Base-by-base conservation (phyloP, 2,113 vertebrate genomes). In the Eulacestoma nigropectus region DNA sequence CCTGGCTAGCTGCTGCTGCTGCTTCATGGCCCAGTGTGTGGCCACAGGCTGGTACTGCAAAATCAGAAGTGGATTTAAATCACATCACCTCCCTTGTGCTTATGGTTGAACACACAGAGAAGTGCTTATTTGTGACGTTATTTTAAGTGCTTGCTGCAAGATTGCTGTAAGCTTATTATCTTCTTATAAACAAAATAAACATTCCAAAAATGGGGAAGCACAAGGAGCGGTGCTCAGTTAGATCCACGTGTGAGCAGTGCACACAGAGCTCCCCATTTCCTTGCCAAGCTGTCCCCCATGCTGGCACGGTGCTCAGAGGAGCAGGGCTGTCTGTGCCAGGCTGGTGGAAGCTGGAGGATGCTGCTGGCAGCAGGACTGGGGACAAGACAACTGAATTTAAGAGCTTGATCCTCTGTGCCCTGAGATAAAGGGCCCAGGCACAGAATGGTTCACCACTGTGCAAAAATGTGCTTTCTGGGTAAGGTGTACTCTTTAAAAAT, bases 211-310 rank as follows among this genome's bases (percentile, higher is more conserved):
- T 5, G 5, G 53, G 46, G 41, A 33, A 57, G 63, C 22, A 39
- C 7, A 44, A 67, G 64, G 29, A 64, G 25, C 2, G 0, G 23
- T 9, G 52, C 53, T 80, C 10, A 16, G 52, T 57, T 33, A 56
- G 74, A 49, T 12, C 60, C 39, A 5, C 3, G 27, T 0, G 22
- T 60, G 20, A 42, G 53, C 53, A 39, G 63, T 4, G 68, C 47
- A 70, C 47, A 3, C 8, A 32, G 11, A 52, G n/a, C 53, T 47
- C 53, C 33, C 1, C 27, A 9, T 50, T 70, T 50, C 50, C 67
- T 70, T 12, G 0, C 7, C n/a, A 27, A 20, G 42, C 17, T 84
- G 76, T 23, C 20, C 33, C 39, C 39, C 11, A 6, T 0, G 0
- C 46, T 76, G 70, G 41, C 70, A 55, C 0, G 2, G 63, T 55